Percentiles rank a stretch among this genome's conserved stretches.
Conservation (phyloP, 2,888 invertebrate genomes). For the Spodoptera picta region DNA sequence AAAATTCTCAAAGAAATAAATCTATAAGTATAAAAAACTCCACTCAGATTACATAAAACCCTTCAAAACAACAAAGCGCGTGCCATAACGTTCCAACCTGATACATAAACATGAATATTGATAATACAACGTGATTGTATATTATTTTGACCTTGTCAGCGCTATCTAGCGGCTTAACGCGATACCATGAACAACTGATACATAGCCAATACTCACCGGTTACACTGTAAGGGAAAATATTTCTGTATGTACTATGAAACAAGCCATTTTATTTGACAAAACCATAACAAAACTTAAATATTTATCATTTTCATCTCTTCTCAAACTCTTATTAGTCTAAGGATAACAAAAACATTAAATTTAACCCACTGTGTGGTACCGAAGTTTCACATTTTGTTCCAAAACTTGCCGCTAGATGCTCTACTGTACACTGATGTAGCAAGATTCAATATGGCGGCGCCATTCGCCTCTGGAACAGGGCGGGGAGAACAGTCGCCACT, state of each 20-base stretch:
- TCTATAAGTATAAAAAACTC: constrained; percentile 8
- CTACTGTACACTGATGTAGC: constrained; percentile 68
- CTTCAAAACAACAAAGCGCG: constrained; percentile 46
- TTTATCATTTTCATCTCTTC: background rate
- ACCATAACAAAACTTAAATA: background rate
- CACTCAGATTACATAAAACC: constrained; percentile 50
- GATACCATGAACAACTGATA: constrained; percentile 45
- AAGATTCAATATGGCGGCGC: constrained; percentile 87
- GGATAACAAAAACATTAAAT: constrained; percentile 12
- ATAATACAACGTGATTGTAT: constrained; percentile 51
- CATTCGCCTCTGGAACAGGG: constrained; percentile 88
- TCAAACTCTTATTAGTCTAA: constrained; percentile 2
- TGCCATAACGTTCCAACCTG: constrained; percentile 45
- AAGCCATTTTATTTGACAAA: constrained; percentile 1
- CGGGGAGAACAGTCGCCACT: constrained; percentile 87
- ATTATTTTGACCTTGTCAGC: constrained; percentile 58
- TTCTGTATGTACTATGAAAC: constrained; percentile 1
- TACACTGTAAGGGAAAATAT: background rate
- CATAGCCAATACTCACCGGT: constrained; percentile 18
- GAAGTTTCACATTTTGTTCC: constrained; percentile 64
- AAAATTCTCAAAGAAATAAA: constrained; percentile 36
- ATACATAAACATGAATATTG: constrained; percentile 56
- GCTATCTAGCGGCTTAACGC: constrained; percentile 63
- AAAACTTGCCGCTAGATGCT: constrained; percentile 76
- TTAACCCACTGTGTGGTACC: constrained; percentile 30